Conservation (phyloP, 2,888 invertebrate genomes). For the Volucella inanis region DNA sequence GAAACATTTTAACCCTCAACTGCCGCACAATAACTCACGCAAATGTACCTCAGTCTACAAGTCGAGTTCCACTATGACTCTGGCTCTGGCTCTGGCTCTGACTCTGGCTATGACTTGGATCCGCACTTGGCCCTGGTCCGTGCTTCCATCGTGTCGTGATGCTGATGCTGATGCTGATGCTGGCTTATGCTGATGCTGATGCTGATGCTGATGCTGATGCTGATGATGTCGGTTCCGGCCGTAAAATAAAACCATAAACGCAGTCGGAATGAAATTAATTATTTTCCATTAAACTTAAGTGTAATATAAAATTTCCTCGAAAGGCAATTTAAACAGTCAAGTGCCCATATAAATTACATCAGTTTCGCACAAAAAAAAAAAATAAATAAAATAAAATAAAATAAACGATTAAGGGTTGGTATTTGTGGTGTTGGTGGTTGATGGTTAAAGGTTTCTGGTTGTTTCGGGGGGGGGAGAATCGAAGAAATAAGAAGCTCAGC, state of each 20-base stretch:
- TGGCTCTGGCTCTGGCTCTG: neutral
- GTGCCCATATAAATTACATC: slow-evolving; percentile 84
- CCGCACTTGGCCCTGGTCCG: slow-evolving; percentile 24
- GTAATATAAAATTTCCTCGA: slow-evolving; percentile 82
- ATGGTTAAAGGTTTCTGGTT: neutral
- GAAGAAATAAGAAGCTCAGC: slow-evolving; percentile 63
- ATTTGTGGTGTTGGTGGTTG: slow-evolving; percentile 26
- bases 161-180: too few relatives aligned
- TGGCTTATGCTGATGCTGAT: too few relatives aligned
- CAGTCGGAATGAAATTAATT: slow-evolving; percentile 83
- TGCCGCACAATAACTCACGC: slow-evolving; percentile 77
- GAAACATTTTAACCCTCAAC: slow-evolving; percentile 75
- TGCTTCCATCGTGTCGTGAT: slow-evolving; percentile 50
- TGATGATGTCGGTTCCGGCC: slow-evolving; percentile 68
- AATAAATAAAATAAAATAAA: slow-evolving; percentile 73
- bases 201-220: too few relatives aligned
- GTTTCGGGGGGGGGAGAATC: slow-evolving; percentile 11
- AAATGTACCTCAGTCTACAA: slow-evolving; percentile 63
- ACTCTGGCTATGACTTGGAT: too few relatives aligned
- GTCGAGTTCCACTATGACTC: slow-evolving; percentile 36
- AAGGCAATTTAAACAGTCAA: slow-evolving; percentile 84
- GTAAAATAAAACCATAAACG: slow-evolving; percentile 76
- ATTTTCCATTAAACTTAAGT: slow-evolving; percentile 84
- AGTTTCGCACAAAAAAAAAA: slow-evolving; percentile 78
- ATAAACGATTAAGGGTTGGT: slow-evolving; percentile 74